Base-by-base conservation (phyloP, 2,888 invertebrate genomes). In the Sarcophaga carnaria region DNA sequence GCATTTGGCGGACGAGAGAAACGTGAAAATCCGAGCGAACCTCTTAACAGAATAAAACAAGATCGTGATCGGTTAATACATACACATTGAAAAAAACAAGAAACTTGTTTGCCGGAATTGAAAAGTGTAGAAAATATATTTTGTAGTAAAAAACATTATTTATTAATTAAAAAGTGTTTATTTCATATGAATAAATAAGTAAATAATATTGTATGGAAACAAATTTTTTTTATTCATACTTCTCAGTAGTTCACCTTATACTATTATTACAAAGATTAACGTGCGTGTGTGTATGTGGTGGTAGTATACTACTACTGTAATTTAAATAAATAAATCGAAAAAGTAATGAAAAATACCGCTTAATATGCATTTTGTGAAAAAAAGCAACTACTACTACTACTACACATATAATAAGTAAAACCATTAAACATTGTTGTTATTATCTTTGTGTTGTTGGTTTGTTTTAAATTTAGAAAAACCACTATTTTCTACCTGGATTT, bases 401-500 rank as follows among this genome's bases (percentile, higher is more conserved):
- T 37, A 37, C 37, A 8, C 37, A 37, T 37, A 37, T 37, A 37
- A 37, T 37, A 37, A 37, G 37, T 3, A 37, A 37, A 37, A 10
- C 64, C 67, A 77, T 63, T 70, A 54, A 49, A 77, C 14, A 71
- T 14, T 14, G 54, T 72, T 82, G 71, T 62, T 87, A 83, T 75
- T 84, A 87, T 83, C 80, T 80, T 62, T 84, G 83, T 88, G 88
- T 88, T 85, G 66, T 88, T 85, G 66, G 86, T 89, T 88, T 87
- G 89, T 77, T 49, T 78, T 37, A 66, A 67, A 62, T 71, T 70
- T 11, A 80, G 67, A 79, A 76, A 81, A 91, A 90, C 92, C 90
- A 91, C 91, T 92, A 91, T 92, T 92, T 89, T 89, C 54, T 91
- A 92, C 91, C 91, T 92, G 91, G 91, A 90, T 87, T 91, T 92